Percentiles rank a stretch among this genome's conserved stretches.
These are phyloP conservation scores for Phalacrocorax brasilianus DNA, from an alignment of 2,113 vertebrate species.

Conservation along the genomic window DNA sequence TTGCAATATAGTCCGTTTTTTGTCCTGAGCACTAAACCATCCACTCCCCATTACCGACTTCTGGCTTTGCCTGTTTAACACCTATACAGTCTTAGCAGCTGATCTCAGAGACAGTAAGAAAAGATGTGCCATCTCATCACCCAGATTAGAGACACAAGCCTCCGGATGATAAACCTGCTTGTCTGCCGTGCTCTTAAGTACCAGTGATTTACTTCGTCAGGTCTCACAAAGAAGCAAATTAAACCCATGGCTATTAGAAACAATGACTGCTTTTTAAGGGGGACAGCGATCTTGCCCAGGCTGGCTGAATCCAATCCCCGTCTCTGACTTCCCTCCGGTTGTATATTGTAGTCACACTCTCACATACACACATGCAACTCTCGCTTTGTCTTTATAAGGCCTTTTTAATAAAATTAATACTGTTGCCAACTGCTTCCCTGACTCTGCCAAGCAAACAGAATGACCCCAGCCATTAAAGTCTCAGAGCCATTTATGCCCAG, in stretches of 20 bases:
- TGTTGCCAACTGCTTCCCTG: not conserved
- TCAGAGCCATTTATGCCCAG: not conserved
- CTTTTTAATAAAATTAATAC: not conserved
- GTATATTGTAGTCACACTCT: not conserved
- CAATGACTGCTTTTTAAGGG: slow-evolving; percentile 6
- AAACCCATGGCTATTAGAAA: not conserved
- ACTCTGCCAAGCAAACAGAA: not conserved
- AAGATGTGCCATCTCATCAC: not conserved
- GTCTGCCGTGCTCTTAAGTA: not conserved
- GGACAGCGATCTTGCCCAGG: not conserved
- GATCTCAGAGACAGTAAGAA: not conserved
- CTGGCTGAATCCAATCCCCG: not conserved
- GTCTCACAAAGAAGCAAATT: not conserved
- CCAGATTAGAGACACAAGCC: not conserved
- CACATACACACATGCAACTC: not conserved
- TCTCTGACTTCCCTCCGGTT: not conserved
- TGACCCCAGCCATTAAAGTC: not conserved
- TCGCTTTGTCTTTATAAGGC: not conserved
- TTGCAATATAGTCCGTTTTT: not conserved
- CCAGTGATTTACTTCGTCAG: not conserved
- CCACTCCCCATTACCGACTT: not conserved
- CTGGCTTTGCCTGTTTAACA: not conserved
- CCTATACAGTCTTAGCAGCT: fast-evolving
- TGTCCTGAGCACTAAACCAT: not conserved
- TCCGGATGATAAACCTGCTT: not conserved